Evolutionary conservation across 1,140 invertebrate species (phyloP), one percentile per base, ranked within the genome.

Genomic region (Lethrus apterus): DNA sequence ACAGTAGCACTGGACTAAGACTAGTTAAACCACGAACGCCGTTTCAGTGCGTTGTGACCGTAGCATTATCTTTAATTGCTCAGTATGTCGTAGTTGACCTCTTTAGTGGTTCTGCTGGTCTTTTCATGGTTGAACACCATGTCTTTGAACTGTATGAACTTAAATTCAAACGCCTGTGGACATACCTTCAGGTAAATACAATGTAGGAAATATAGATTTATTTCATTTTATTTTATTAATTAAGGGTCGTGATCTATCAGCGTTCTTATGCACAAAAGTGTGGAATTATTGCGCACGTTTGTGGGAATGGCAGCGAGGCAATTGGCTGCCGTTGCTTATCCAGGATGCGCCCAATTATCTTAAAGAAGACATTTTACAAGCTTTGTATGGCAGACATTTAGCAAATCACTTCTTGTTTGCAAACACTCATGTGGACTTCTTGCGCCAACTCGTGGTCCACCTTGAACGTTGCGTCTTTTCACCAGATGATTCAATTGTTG

Each of bases 401-500:
- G 45, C 55, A 19, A 61, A 67, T 21, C 70, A 68, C 0, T 60
- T 67, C 2, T 66, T 71, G 60, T 70, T 71, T 46, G 54, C 53
- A 11, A 63, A 61, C 33, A 66, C 70, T 0, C 60, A 67, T 11
- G 61, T 64, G 7, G 66, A 70, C 41, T 70, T 71, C 35, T 59
- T 64, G 30, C 50, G 68, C 19, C 69, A 70, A 66, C 31, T 71
- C 2, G 55, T 55, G 2, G 65, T 66, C 59, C 67, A 68, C 65
- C 50, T 70, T 54, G 64, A 62, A 13, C 65, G 68, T 34, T 69
- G 66, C 18, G 64, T 70, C 1, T 70, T 69, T 52, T 69, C 67
- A 20, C 67, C 68, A 9, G 68, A 67, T 2, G 69, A 69, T 44
- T 70, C 68, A 19, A 68, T 71, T 9, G 68, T 69, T 4, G 66